These are phyloP conservation scores for Cirrhinus mrigala DNA, from an alignment of 2,797 vertebrate species.

Conservation along the genomic window DNA sequence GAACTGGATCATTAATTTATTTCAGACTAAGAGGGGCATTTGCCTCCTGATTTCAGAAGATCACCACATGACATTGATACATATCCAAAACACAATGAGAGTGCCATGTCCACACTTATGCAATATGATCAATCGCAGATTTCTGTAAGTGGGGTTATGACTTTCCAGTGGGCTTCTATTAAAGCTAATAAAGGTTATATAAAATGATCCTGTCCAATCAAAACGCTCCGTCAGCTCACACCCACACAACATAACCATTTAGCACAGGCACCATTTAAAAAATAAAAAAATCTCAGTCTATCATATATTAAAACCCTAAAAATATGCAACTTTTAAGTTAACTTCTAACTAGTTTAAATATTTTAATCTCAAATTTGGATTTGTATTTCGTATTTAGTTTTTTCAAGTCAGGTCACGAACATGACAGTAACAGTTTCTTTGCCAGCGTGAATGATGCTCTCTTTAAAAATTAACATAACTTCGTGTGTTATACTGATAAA, in stretches of 20 bases:
- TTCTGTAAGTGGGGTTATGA: background rate
- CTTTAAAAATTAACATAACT: background rate
- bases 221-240: slow-evolving; percentile 44
- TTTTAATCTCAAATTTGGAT: background rate
- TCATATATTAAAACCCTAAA: background rate
- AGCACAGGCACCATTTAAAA: background rate
- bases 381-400: background rate
- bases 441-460: background rate
- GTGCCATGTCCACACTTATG: background rate
- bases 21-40: background rate
- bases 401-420: background rate
- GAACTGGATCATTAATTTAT: background rate
- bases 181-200: background rate
- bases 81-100: background rate
- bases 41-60: background rate
- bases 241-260: slow-evolving; percentile 37
- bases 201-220: slow-evolving; percentile 68
- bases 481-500: background rate
- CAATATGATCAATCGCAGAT: background rate
- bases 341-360: background rate
- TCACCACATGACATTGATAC: too few species aligned
- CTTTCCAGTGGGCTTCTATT: background rate
- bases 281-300: background rate
- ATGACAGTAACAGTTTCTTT: background rate
- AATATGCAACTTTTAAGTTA: background rate